Evolutionary conservation across 1,140 invertebrate species (phyloP).

Genomic region (Frieseomelitta varia): DNA sequence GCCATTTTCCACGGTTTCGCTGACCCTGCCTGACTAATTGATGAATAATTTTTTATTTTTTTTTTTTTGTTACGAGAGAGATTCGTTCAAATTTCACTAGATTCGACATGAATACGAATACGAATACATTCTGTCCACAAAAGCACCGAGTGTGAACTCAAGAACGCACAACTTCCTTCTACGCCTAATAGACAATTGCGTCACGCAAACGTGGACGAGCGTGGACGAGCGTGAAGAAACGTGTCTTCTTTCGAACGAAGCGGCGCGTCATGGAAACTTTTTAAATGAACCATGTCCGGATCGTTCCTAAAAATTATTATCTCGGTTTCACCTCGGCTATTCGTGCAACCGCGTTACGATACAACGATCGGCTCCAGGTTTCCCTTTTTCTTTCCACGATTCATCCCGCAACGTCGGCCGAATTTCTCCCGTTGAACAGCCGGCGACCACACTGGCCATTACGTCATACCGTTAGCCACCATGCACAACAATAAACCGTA

Average conservation of each 20-base stretch:
- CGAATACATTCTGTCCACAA: not conserved
- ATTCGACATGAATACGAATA: not conserved
- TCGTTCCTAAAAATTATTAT: not conserved
- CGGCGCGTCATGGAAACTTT: not conserved
- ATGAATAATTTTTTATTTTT: too few species aligned
- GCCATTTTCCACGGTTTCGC: too few species aligned
- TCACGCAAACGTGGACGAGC: not conserved
- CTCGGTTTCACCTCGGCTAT: not conserved
- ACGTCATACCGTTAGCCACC: conserved; percentile 60
- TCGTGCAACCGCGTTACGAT: conserved; percentile 1
- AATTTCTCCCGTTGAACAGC: not conserved
- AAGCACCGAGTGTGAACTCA: not conserved
- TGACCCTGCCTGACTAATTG: too few species aligned
- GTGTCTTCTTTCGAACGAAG: not conserved
- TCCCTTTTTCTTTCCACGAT: conserved; percentile 25
- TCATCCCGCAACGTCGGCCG: not conserved
- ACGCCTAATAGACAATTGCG: not conserved
- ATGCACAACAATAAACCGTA: conserved; percentile 50
- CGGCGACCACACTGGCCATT: conserved; percentile 44
- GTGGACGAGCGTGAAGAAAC: not conserved
- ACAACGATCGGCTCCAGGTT: conserved; percentile 3
- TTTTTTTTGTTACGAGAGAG: too few species aligned
- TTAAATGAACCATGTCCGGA: not conserved
- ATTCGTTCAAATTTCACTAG: not conserved
- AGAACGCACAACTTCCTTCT: not conserved